These are phyloP conservation scores for Menura novaehollandiae DNA, from an alignment of 2,113 vertebrate species.

Conservation along the genomic window DNA sequence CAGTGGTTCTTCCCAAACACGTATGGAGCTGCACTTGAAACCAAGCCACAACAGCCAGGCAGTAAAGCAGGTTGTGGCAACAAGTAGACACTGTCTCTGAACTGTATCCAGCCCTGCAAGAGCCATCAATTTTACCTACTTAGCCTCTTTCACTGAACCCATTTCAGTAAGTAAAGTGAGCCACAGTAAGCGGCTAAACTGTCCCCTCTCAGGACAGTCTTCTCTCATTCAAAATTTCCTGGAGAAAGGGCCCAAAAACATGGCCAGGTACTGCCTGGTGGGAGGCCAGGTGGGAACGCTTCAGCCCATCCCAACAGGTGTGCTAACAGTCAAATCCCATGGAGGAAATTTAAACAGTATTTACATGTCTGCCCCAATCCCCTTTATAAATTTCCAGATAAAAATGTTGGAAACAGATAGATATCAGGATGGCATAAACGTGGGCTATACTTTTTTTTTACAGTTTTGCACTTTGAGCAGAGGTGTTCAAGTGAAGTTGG, in stretches of 20 bases:
- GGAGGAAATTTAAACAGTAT: not conserved
- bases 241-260: not conserved
- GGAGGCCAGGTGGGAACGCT: not conserved
- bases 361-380: not conserved
- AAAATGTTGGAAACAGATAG: not conserved
- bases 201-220: not conserved
- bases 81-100: fast-evolving
- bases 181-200: not conserved
- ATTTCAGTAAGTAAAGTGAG: not conserved
- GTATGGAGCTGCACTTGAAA: not conserved
- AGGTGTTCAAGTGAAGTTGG: fast-evolving
- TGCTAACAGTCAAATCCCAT: not conserved
- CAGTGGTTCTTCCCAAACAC: not conserved
- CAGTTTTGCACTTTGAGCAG: not conserved
- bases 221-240: not conserved
- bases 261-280: not conserved
- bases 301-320: not conserved
- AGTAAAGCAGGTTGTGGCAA: not conserved
- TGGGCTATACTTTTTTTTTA: not conserved
- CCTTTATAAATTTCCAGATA: not conserved
- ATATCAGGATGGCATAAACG: not conserved
- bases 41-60: not conserved
- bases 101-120: not conserved
- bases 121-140: not conserved
- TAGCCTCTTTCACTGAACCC: not conserved